Conservation (phyloP, 2,113 vertebrate species). For the Neolamprologus falcicula region DNA sequence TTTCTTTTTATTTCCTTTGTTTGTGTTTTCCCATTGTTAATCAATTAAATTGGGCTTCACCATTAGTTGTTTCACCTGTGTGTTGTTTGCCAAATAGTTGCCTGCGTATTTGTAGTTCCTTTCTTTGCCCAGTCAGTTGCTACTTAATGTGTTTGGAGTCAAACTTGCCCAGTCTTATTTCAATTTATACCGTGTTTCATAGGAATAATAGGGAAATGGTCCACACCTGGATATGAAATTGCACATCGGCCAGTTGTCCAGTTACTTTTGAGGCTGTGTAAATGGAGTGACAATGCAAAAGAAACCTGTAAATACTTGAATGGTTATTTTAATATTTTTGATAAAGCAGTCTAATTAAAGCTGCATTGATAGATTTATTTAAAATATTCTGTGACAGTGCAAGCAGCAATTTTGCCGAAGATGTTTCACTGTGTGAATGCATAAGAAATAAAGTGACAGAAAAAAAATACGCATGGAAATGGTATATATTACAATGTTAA, state of each 20-base stretch:
- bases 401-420: not conserved
- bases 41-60: not conserved
- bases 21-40: not conserved
- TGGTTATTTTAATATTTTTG: not conserved
- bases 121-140: not conserved
- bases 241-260: not conserved
- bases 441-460: not conserved
- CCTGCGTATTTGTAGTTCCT: not conserved
- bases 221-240: not conserved
- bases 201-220: not conserved
- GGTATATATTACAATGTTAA: not conserved
- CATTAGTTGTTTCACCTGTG: not conserved
- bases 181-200: not conserved
- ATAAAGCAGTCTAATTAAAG: not conserved
- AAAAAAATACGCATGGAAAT: not conserved
- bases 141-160: not conserved
- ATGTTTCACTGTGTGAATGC: not conserved
- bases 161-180: not conserved
- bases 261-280: not conserved
- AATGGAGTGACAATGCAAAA: not conserved
- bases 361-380: not conserved
- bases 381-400: not conserved
- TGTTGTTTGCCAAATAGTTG: not conserved
- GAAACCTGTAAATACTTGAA: not conserved
- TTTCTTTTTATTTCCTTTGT: not conserved